phyloP scores from a whole-genome alignment of 2,113 vertebrate genomes.

The Aegithalos caudatus region DNA sequence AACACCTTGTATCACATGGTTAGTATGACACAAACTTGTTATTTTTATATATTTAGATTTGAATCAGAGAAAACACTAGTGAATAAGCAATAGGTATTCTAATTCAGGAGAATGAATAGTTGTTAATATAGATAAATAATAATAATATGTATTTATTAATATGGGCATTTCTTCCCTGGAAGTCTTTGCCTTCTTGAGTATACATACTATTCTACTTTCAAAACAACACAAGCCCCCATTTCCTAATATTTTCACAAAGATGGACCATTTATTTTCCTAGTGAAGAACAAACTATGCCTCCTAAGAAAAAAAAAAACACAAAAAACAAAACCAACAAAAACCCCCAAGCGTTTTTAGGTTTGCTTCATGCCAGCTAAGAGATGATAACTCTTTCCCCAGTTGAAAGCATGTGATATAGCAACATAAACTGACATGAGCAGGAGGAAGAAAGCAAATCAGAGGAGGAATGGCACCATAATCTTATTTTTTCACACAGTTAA shows the following conservation, averaged over 20 bases:
- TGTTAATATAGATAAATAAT: neutral
- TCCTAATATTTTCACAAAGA: neutral
- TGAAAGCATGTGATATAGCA: neutral
- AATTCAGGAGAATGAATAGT: neutral
- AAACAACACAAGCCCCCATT: neutral
- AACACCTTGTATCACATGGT: neutral
- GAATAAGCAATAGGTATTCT: neutral
- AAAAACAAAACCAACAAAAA: neutral
- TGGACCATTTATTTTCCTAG: neutral
- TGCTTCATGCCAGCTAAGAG: neutral
- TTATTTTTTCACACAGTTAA: neutral
- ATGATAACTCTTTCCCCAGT: neutral
- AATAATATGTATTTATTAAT: neutral
- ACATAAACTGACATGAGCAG: neutral
- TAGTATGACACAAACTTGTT: neutral
- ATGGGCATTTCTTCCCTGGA: neutral
- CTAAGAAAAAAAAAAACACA: neutral
- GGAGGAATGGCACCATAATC: neutral
- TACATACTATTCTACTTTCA: too few relatives aligned
- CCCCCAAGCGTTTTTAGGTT: neutral
- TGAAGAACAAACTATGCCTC: neutral
- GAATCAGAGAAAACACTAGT: neutral
- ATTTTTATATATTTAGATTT: neutral
- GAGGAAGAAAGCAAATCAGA: neutral
- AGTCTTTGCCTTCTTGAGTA: too few relatives aligned